Evolutionary conservation across 1,140 invertebrate genomes (phyloP).

Genomic region (Papilio helenus): DNA sequence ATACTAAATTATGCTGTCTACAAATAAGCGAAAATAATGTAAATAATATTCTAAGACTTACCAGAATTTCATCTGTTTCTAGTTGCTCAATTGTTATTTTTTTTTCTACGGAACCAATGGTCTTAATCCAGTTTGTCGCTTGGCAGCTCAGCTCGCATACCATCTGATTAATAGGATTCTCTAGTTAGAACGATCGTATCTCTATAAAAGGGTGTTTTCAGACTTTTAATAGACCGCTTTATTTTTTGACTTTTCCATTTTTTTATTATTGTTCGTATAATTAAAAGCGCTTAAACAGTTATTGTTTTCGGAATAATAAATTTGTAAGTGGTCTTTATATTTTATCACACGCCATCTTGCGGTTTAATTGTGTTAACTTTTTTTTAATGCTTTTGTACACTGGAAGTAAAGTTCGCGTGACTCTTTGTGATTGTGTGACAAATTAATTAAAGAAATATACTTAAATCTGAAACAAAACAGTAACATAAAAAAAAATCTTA

Average conservation of each 20-base stretch:
- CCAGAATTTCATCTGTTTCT: no score
- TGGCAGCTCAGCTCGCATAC: slow-evolving; percentile 57
- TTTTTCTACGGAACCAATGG: slow-evolving; percentile 12
- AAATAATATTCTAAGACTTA: no score
- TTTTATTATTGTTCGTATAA: slow-evolving; percentile 42
- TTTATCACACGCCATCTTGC: slow-evolving; percentile 30
- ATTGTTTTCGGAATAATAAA: slow-evolving; percentile 35
- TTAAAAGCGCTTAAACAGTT: slow-evolving; percentile 36
- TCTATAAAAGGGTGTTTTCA: slow-evolving; percentile 75
- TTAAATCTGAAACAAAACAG: neutral
- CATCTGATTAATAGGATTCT: slow-evolving; percentile 71
- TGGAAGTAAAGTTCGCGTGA: neutral
- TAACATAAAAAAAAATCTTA: neutral
- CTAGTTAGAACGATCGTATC: slow-evolving; percentile 63
- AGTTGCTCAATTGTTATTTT: neutral
- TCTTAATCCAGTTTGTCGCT: neutral
- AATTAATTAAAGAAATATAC: neutral
- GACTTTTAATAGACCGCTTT: slow-evolving; percentile 70
- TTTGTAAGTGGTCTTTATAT: slow-evolving; percentile 32
- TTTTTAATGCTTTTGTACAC: slow-evolving; percentile 6
- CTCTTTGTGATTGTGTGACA: neutral
- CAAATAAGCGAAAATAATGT: no score
- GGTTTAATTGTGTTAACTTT: neutral
- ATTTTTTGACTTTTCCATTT: slow-evolving; percentile 46
- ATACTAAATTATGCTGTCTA: no score